A percentile compares a stretch with the other conserved stretches of the same genome.
phyloP scores from a whole-genome alignment of 2,113 vertebrate species.

The Heteronetta atricapilla region DNA sequence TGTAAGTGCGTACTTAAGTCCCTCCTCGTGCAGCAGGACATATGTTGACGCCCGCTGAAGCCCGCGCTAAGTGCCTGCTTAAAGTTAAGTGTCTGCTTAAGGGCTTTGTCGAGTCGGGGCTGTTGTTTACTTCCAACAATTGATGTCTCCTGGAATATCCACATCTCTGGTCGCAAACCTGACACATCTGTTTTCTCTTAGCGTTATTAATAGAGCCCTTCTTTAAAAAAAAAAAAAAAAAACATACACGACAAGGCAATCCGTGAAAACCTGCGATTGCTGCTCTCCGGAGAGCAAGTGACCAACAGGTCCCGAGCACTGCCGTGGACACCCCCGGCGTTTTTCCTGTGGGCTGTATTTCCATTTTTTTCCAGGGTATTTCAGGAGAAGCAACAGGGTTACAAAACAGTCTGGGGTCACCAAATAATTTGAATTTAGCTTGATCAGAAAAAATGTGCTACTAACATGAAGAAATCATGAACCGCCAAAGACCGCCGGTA shows the following conservation, averaged over 20 bases:
- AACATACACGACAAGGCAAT: accelerated
- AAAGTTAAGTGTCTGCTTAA: slow-evolving; percentile 65
- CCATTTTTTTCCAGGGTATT: not conserved
- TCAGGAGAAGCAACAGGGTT: not conserved
- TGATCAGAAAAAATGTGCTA: not conserved
- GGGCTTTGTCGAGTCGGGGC: slow-evolving; percentile 53
- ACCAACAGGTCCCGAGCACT: not conserved
- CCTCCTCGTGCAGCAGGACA: slow-evolving; percentile 63
- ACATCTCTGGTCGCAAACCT: slow-evolving; percentile 10
- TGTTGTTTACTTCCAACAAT: slow-evolving; percentile 53
- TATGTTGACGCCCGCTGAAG: slow-evolving; percentile 60
- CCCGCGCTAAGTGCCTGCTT: slow-evolving; percentile 58
- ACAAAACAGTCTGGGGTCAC: not conserved
- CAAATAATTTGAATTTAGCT: not conserved
- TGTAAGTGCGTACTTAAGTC: slow-evolving; percentile 68
- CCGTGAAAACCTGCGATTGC: not conserved
- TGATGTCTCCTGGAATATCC: slow-evolving; percentile 54
- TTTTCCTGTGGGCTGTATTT: not conserved
- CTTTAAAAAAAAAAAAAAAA: too few species aligned
- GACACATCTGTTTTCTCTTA: slow-evolving; percentile 30
- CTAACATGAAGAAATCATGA: not conserved
- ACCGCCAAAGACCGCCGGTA: not conserved
- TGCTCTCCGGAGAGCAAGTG: not conserved
- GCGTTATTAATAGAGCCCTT: not conserved
- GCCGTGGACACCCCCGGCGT: not conserved